phyloP scores from a whole-genome alignment of 2,113 vertebrate genomes.

The Chloebia gouldiae region DNA sequence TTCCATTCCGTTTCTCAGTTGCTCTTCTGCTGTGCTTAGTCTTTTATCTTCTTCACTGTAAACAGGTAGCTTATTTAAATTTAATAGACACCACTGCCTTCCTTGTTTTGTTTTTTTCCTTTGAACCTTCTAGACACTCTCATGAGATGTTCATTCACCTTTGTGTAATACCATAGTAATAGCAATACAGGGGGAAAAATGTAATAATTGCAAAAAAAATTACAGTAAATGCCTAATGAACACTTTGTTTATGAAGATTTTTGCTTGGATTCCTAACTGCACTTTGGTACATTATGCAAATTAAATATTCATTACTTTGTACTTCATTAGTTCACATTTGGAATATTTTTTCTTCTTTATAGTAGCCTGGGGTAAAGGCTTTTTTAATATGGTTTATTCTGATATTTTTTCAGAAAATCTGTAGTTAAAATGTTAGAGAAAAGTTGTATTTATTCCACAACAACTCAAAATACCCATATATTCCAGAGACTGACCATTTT shows the following conservation, averaged over 20 bases:
- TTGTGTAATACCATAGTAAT: constrained; percentile 23
- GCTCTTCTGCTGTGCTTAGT: constrained; percentile 42
- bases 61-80: constrained; percentile 65
- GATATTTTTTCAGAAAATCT: constrained; percentile 69
- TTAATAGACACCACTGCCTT: constrained; percentile 26
- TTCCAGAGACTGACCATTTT: constrained; percentile 1
- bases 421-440: constrained; percentile 61
- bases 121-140: constrained; percentile 50
- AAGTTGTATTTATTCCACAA: constrained; percentile 47
- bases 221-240: constrained; percentile 73
- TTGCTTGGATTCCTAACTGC: constrained; percentile 73
- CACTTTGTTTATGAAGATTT: constrained; percentile 74
- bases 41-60: constrained; percentile 65
- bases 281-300: constrained; percentile 81
- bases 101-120: neutral
- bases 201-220: constrained; percentile 55
- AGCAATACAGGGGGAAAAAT: neutral
- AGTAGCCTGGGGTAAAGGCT: constrained; percentile 70
- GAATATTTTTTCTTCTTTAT: constrained; percentile 78
- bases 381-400: constrained; percentile 61
- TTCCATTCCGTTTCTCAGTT: constrained; percentile 44
- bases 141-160: constrained; percentile 49
- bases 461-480: neutral
- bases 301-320: constrained; percentile 85
- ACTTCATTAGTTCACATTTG: constrained; percentile 80